Base-by-base conservation (phyloP, 2,888 invertebrate genomes). In the Ashinkailepas kermadecensis region DNA sequence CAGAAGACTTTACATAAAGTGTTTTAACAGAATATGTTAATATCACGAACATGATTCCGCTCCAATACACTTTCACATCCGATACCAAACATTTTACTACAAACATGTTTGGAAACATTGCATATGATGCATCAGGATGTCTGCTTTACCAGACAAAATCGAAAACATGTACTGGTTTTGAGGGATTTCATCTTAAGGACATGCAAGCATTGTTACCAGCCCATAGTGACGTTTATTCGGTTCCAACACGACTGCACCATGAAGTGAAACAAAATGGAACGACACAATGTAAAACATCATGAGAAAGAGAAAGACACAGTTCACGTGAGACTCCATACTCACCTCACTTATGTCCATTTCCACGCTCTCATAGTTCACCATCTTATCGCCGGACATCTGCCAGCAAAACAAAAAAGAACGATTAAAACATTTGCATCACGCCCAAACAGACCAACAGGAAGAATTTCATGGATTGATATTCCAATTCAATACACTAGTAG, bases 311-410 rank as follows among this genome's bases (percentile, higher is more conserved):
- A 62, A 15, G 18, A 62, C 13, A 18, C 13, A 7, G 13, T 62
- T 62, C 18, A 62, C 18, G 18, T 18, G 39, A 39, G 39, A 39
- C 39, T 4, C 39, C 15, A 62, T 74, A 82, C 84, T 81, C 82
- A 84, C 84, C 83, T 83, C 83, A 82, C 84, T 84, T 65, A 84
- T 84, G 78, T 83, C 84, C 84, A 84, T 84, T 80, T 83, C 84
- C 18, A 84, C 84, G 15, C 82, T 80, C 58, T 84, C 84, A 78
- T 84, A 84, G 81, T 84, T 83, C 13, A 83, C 79, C 13, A 57
- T 23, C 58, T 57, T 58, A 10, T 57, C 79, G 6, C 23, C 58
- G 3, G 74, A 74, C 74, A 74, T 74, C 74, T 74, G 74, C 54
- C 67, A 67, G 59, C 11, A 59, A 15, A 13, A 59, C 15, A 59